Evolutionary conservation across 30 jellyfish, hydroid and myxozoan species (phyloP), one percentile per base, ranked within the genome.

Genomic region (Hydra vulgaris): DNA sequence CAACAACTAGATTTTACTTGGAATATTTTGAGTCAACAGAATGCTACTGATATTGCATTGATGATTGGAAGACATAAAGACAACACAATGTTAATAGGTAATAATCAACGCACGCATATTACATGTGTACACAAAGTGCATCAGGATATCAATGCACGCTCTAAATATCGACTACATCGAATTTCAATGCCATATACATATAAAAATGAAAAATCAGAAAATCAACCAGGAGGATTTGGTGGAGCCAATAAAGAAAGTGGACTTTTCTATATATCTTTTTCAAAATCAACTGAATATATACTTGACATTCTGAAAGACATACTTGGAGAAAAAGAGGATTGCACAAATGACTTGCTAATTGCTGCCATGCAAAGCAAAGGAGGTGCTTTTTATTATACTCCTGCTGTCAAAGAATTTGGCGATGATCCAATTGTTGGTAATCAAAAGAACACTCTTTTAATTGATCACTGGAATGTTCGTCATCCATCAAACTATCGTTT

Each of bases 171-270:
- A 22, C 12, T 76, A 21, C 84, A 76, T 26, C 84, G 84, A 18
- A 76, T 76, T 25, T 76, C 84, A 12, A 76, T 76, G 84, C 84
- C 84, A 15, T 76, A 18, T 76, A 53, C 78, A 15, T 0, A 53
- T 8, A 21, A 27, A n/a, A 24, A 15, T 0, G 84, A 76, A 53
- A 53, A 26, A 8, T 20, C 78, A 5, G 78, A 19, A 18, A 27
- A 21, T 22, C 5, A 12, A 5, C 8, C 12, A 40, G 61, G 61
- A 3, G 61, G 61, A 40, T 53, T 53, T 25, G 84, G 84, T 25
- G 84, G 84, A 25, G 84, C 79, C 52, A 76, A 53, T 77, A 76
- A 76, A 53, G 84, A 76, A 53, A n/a, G 25, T 15, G 84, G 84
- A 7, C 78, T 76, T 19, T 76, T 76, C 79, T 76, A 76, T 26